Evolutionary conservation across 2,888 invertebrate species (phyloP).

Genomic region (Poecilobothrus nobilitatus): DNA sequence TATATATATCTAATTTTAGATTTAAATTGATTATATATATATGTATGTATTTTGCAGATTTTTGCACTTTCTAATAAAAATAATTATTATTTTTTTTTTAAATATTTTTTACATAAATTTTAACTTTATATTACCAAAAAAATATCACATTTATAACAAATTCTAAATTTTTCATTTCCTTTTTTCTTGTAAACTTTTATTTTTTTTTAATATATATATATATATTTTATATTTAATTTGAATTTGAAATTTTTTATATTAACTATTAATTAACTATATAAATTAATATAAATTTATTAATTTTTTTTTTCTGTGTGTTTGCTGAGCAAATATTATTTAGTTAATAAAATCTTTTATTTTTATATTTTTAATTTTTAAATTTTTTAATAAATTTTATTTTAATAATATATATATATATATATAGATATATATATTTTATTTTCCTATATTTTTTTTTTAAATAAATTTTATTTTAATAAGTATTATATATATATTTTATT

Average conservation of each 20-base stretch:
- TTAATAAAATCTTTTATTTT: too few relatives aligned
- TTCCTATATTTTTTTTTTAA: not conserved
- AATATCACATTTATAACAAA: slow-evolving; percentile 6
- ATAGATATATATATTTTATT: not conserved
- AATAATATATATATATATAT: not conserved
- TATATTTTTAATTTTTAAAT: too few relatives aligned
- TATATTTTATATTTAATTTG: not conserved
- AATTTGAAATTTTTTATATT: not conserved
- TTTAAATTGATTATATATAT: too few relatives aligned
- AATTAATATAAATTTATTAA: too few relatives aligned
- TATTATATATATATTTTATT: too few relatives aligned
- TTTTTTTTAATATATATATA: not conserved
- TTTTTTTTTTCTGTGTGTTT: too few relatives aligned
- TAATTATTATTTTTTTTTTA: not conserved
- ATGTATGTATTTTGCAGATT: too few relatives aligned
- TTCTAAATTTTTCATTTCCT: not conserved
- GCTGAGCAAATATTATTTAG: too few relatives aligned
- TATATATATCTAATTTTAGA: too few relatives aligned
- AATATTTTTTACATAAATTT: not conserved
- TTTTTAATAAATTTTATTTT: not conserved
- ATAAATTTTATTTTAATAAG: too few relatives aligned
- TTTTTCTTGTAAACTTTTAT: not conserved
- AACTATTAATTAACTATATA: not conserved
- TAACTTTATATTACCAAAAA: not conserved
- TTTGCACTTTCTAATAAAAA: not conserved